These are phyloP conservation scores for Caenorhabditis brenneri DNA, from an alignment of 1,140 invertebrate genomes.

Conservation along the genomic window DNA sequence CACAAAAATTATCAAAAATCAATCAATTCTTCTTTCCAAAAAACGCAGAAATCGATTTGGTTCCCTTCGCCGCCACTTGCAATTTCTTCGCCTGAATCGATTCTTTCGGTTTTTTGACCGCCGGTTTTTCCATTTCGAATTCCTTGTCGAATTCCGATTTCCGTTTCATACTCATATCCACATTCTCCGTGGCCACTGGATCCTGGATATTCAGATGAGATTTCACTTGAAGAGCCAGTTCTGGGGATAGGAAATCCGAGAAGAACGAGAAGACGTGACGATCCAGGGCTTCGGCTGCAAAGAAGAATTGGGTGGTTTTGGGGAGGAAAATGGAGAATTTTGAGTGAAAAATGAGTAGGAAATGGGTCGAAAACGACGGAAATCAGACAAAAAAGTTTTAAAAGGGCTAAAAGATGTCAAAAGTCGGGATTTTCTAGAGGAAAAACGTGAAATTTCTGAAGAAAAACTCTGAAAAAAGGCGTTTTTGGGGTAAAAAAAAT, in stretches of 20 bases:
- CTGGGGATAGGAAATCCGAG: conserved; percentile 1
- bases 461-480: background rate
- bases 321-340: background rate
- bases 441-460: background rate
- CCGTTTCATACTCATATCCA: background rate
- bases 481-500: background rate
- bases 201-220: conserved; percentile 39
- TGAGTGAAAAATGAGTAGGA: background rate
- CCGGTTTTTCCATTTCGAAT: background rate
- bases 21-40: conserved; percentile 40
- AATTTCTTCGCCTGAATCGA: conserved; percentile 51
- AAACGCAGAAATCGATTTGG: conserved; percentile 50
- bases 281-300: conserved; percentile 33
- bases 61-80: conserved; percentile 52
- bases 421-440: background rate
- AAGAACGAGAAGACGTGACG: conserved; percentile 44
- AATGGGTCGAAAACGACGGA: too few relatives aligned
- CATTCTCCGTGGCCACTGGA: background rate
- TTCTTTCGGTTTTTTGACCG: conserved; percentile 39
- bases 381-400: background rate
- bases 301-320: background rate
- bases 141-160: background rate
- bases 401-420: background rate
- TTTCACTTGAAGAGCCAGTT: background rate
- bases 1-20: too few relatives aligned